Evolutionary conservation across 2,797 vertebrate genomes (phyloP).

Genomic region (Acestrorhynchus altus): DNA sequence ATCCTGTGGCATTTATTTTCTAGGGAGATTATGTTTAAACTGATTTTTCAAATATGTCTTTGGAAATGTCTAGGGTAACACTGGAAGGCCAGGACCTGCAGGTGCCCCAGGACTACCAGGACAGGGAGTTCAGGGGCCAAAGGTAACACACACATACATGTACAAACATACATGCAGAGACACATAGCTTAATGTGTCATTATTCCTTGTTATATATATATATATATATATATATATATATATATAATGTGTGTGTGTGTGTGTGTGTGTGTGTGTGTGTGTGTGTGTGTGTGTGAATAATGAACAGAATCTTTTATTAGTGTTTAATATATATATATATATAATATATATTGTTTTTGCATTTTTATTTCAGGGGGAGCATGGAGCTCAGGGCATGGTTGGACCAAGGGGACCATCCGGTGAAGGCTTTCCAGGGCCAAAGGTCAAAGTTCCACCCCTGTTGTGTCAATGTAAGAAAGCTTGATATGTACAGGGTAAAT

Average conservation of each 20-base stretch:
- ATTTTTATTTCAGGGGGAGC: slow-evolving; percentile 80
- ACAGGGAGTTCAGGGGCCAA: slow-evolving; percentile 87
- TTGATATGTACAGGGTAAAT: background rate
- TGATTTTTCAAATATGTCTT: slow-evolving; percentile 7
- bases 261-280: too few relatives aligned
- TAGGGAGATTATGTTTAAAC: slow-evolving; percentile 10
- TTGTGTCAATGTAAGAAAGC: background rate
- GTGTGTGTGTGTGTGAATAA: too few relatives aligned
- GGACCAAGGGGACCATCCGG: slow-evolving; percentile 86
- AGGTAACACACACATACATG: slow-evolving; percentile 73
- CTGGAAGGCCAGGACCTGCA: slow-evolving; percentile 81
- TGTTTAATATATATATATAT: background rate
- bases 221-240: too few relatives aligned
- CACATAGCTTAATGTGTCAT: too few relatives aligned
- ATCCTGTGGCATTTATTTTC: too few relatives aligned
- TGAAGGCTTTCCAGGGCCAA: slow-evolving; percentile 86
- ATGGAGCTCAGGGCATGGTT: slow-evolving; percentile 83
- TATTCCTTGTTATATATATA: too few relatives aligned
- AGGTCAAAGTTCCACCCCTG: slow-evolving; percentile 73
- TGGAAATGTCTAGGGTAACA: slow-evolving; percentile 76
- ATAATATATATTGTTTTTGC: background rate
- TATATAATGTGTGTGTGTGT: too few relatives aligned
- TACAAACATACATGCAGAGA: background rate
- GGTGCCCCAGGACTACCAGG: slow-evolving; percentile 85
- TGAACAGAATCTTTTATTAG: too few relatives aligned